phyloP scores from a whole-genome alignment of 1,140 invertebrate genomes.

The Zaprionus vittiger region DNA sequence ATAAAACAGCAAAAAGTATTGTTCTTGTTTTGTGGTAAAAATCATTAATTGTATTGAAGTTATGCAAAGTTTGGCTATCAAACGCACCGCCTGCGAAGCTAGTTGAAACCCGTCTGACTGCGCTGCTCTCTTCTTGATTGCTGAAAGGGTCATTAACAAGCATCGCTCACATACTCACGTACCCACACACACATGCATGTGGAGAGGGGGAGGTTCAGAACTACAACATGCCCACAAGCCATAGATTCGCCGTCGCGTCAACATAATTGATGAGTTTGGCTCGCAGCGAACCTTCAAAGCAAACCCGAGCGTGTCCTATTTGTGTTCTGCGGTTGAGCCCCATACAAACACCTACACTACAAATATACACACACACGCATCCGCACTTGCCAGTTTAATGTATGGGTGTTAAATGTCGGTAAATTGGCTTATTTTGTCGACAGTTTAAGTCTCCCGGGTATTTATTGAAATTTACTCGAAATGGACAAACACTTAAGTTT shows the following conservation, averaged over 20 bases:
- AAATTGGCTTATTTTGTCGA: constrained; percentile 81
- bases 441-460: constrained; percentile 71
- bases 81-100: not conserved
- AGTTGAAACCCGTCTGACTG: constrained; percentile 14
- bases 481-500: constrained; percentile 75
- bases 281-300: constrained; percentile 53
- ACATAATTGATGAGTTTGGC: constrained; percentile 80
- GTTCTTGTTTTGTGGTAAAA: too few relatives aligned
- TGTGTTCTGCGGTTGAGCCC: constrained; percentile 59
- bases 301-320: constrained; percentile 43
- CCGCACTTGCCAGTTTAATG: constrained; percentile 24
- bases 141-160: constrained; percentile 64
- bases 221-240: constrained; percentile 6
- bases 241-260: constrained; percentile 61
- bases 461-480: constrained; percentile 81
- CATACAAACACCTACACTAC: constrained; percentile 12
- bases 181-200: not conserved
- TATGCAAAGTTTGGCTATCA: not conserved
- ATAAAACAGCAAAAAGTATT: too few relatives aligned
- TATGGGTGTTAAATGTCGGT: constrained; percentile 42
- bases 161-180: not conserved
- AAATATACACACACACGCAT: constrained; percentile 18
- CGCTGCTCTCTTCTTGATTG: constrained; percentile 23
- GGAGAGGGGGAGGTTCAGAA: not conserved
- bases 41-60: too few relatives aligned